Conservation (phyloP, 2,797 vertebrate species). For the Carcharodon carcharias region DNA sequence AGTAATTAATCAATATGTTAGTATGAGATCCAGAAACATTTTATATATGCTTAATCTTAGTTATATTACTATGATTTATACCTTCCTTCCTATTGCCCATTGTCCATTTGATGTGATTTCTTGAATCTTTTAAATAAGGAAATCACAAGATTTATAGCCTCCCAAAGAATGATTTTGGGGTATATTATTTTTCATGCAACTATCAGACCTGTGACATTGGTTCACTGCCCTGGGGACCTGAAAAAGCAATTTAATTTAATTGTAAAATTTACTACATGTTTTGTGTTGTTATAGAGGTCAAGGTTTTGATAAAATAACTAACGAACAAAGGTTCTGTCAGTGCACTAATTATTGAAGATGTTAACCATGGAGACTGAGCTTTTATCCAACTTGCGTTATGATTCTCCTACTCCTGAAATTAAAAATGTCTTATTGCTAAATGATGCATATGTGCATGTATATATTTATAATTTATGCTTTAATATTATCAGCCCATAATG, state of each 20-base stretch:
- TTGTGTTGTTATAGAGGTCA: not conserved
- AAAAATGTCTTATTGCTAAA: not conserved
- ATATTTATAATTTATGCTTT: slow-evolving; percentile 21
- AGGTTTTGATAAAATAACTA: not conserved
- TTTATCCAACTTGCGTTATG: not conserved
- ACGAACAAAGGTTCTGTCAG: not conserved
- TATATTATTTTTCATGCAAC: not conserved
- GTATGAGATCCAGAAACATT: not conserved
- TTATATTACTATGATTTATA: not conserved
- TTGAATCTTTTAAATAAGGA: not conserved
- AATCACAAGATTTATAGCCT: not conserved
- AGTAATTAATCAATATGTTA: not conserved
- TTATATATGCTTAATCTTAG: not conserved
- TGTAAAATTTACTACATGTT: not conserved
- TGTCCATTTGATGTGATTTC: not conserved
- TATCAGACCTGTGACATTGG: not conserved
- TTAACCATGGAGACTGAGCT: too few species aligned
- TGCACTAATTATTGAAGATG: not conserved
- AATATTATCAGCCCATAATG: slow-evolving; percentile 74
- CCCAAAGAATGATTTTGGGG: not conserved
- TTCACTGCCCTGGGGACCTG: not conserved
- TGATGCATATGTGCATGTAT: not conserved
- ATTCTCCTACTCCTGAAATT: not conserved
- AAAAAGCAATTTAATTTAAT: not conserved
- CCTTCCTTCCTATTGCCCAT: not conserved